Percentiles rank a stretch among this genome's conserved stretches.
These are phyloP conservation scores for Brenthis daphne DNA, from an alignment of 2,888 invertebrate species.

Conservation along the genomic window DNA sequence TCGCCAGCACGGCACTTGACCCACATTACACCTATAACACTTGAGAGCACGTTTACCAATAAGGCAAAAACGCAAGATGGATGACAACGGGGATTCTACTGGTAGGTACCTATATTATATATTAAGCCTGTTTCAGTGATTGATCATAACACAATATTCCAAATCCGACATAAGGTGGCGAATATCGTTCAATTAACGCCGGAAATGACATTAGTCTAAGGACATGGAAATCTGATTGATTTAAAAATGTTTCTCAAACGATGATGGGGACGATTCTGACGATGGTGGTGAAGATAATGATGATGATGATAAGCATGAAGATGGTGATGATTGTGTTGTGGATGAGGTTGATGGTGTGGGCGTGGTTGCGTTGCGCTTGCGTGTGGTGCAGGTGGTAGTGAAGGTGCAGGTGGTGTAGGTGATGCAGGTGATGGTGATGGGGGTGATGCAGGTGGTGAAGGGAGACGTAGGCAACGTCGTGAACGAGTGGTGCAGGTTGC, in stretches of 20 bases:
- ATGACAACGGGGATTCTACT: constrained; percentile 8
- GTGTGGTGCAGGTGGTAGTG: not conserved
- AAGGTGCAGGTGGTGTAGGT: constrained; percentile 6
- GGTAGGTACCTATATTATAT: constrained; percentile 26
- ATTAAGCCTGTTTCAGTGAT: constrained; percentile 71
- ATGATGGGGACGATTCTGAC: constrained; percentile 2
- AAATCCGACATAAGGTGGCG: constrained; percentile 1
- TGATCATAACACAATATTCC: constrained; percentile 19
- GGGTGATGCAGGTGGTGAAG: not conserved
- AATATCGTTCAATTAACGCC: not conserved
- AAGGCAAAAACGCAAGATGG: constrained; percentile 8
- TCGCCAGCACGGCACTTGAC: not conserved
- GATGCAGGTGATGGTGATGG: not conserved
- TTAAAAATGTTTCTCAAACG: constrained; percentile 6
- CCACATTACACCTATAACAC: not conserved
- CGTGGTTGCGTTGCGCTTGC: not conserved
- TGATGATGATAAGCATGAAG: constrained; percentile 8
- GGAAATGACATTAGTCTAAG: too few relatives aligned
- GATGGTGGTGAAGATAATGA: constrained; percentile 14
- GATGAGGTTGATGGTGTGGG: constrained; percentile 10
- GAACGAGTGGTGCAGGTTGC: constrained; percentile 23
- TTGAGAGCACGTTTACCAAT: constrained; percentile 10
- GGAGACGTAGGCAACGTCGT: not conserved
- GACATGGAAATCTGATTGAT: not conserved
- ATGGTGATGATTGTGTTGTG: constrained; percentile 12